Conservation (phyloP, 2,888 invertebrate species). For the Cephus nigrinus region DNA sequence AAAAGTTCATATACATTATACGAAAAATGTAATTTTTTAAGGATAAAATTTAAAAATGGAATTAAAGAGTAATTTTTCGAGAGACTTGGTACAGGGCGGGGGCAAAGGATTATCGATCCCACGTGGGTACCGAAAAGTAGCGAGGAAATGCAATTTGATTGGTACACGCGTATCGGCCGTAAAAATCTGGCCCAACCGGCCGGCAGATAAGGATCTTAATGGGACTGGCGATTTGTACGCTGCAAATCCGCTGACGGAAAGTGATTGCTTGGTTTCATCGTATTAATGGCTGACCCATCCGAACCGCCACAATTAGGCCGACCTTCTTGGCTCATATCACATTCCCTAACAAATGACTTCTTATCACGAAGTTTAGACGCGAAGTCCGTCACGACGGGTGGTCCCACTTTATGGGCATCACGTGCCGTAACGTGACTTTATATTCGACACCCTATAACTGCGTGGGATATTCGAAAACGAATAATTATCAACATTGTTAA, state of each 20-base stretch:
- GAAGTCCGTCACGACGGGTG: neutral
- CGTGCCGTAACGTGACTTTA: neutral
- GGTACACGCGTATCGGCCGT: neutral
- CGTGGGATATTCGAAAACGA: neutral
- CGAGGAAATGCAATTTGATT: neutral
- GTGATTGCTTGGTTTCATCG: slow-evolving; percentile 17
- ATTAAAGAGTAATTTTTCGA: neutral
- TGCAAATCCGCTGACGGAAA: slow-evolving; percentile 8
- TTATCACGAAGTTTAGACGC: slow-evolving; percentile 23
- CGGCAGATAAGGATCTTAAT: slow-evolving; percentile 15
- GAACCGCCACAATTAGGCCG: neutral
- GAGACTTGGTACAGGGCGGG: too few relatives aligned
- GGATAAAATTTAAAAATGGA: neutral
- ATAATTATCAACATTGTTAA: neutral
- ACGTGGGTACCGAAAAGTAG: neutral
- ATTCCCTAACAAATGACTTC: slow-evolving; percentile 36
- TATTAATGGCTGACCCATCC: slow-evolving; percentile 16
- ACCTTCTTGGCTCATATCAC: slow-evolving; percentile 15
- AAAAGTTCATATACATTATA: neutral
- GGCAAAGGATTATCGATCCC: neutral
- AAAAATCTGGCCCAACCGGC: neutral
- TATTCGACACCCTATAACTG: neutral
- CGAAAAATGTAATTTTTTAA: neutral
- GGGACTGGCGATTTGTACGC: slow-evolving; percentile 18
- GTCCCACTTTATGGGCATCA: neutral